Evolutionary conservation across 2,113 vertebrate genomes (phyloP), one percentile per base, ranked within the genome.

Genomic region (Sylvia atricapilla): DNA sequence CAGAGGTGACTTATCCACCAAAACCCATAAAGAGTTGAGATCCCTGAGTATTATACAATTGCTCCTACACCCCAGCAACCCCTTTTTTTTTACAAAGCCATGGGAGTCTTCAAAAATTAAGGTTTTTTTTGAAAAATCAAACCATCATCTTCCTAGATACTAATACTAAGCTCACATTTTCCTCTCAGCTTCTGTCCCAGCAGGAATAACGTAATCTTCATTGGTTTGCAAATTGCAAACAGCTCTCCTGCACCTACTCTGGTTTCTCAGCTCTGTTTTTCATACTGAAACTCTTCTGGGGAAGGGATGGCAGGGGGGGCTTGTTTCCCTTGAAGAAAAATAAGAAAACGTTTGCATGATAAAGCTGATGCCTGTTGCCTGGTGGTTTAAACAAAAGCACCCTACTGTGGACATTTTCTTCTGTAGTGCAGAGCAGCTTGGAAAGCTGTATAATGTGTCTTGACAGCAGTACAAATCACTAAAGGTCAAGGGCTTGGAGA

Each of bases 401-500:
- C 58, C 63, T 79, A 39, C 79, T 49, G 33, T 83, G 80, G 84
- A 83, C 86, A 75, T 85, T 95, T 80, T 82, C 79, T 93, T 93
- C 78, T 92, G 50, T 70, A 90, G 87, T 56, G 88, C 76, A 90
- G 69, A 95, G 60, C 59, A 74, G 76, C 56, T 90, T 80, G 86
- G 73, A 94, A 94, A 90, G 91, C 89, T 94, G 84, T 91, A 30
- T 94, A 96, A 97, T 94, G 39, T 80, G 73, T 91, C 91, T 89
- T 91, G 94, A 95, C 87, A 95, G 91, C 89, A 49, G 83, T 91
- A 93, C 82, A 94, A 94, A 95, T 87, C 93, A 93, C 93, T 89
- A 93, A 96, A 96, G 93, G 94, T 96, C 93, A 94, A 96, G 87
- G 69, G 87, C 92, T 95, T 68, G 85, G 72, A 92, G 94, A 97